These are phyloP conservation scores for Pemphredon lugubris DNA, from an alignment of 2,888 invertebrate species.

Conservation along the genomic window DNA sequence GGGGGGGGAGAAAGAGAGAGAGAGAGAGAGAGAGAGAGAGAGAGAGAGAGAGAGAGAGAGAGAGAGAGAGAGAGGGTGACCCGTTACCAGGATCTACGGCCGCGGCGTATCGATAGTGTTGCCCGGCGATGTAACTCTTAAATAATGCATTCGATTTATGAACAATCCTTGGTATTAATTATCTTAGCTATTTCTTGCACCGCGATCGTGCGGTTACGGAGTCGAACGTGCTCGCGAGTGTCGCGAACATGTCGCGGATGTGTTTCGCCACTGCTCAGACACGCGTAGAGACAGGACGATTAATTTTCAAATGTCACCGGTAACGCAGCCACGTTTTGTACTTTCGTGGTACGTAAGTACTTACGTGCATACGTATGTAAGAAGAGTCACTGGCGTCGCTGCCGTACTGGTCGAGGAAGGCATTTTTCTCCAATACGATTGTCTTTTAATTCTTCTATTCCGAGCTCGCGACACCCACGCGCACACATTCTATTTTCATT, in stretches of 20 bases:
- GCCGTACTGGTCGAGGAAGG: neutral
- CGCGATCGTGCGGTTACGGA: neutral
- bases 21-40: too few species aligned
- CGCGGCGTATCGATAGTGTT: conserved; percentile 20
- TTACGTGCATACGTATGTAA: too few species aligned
- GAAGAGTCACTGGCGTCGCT: too few species aligned
- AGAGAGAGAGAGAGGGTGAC: conserved; percentile 60
- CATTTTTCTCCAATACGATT: neutral
- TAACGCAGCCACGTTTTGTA: neutral
- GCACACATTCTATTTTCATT: too few species aligned
- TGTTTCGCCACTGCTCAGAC: conserved; percentile 35
- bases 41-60: too few species aligned
- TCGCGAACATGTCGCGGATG: conserved; percentile 24
- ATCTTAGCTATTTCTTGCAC: conserved; percentile 31
- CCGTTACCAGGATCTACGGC: conserved; percentile 68
- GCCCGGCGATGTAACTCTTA: conserved; percentile 23
- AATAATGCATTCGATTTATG: conserved; percentile 49
- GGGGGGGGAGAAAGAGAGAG: too few species aligned
- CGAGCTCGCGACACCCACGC: too few species aligned
- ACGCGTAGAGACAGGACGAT: conserved; percentile 34
- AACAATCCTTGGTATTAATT: conserved; percentile 49
- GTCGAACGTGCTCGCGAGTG: conserved; percentile 8
- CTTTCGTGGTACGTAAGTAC: neutral
- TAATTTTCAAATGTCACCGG: conserved; percentile 44
- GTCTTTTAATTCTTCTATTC: neutral